Percentiles rank a stretch among this genome's conserved stretches.
Conservation (phyloP, 2,888 invertebrate genomes). For the Sceliomorpha sp. region DNA sequence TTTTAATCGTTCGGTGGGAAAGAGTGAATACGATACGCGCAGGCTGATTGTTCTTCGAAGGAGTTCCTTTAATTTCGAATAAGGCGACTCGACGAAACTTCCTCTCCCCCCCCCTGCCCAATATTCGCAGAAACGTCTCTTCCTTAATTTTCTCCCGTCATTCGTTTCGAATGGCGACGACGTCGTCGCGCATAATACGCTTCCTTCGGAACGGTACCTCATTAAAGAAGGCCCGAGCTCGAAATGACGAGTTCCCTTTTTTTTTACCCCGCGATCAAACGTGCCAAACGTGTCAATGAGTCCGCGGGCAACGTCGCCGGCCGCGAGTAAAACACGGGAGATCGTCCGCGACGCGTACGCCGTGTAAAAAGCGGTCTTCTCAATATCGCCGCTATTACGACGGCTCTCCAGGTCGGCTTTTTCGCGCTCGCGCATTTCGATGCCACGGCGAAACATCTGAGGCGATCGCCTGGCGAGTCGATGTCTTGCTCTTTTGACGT, state of each 20-base stretch:
- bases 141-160: too few species aligned
- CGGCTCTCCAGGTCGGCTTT: constrained; percentile 4
- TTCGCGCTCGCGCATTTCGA: not conserved
- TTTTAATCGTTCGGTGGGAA: too few species aligned
- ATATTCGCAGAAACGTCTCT: too few species aligned
- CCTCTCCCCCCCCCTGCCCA: too few species aligned
- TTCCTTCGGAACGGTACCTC: constrained; percentile 20
- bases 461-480: too few species aligned
- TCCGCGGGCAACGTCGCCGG: not conserved
- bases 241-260: constrained; percentile 16
- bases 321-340: constrained; percentile 15
- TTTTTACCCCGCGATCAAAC: constrained; percentile 21
- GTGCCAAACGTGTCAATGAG: constrained; percentile 36
- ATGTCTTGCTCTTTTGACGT: constrained; percentile 42
- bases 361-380: constrained; percentile 30
- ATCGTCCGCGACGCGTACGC: constrained; percentile 5
- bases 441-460: constrained; percentile 7
- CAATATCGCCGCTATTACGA: constrained; percentile 13
- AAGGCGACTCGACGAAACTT: too few species aligned
- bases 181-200: constrained; percentile 1
- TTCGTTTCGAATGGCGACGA: constrained; percentile 1
- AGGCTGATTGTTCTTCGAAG: too few species aligned
- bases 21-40: too few species aligned
- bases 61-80: too few species aligned
- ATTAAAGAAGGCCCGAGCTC: constrained; percentile 13